These are phyloP conservation scores for Paratilapia polleni DNA, from an alignment of 2,113 vertebrate genomes.

Conservation along the genomic window DNA sequence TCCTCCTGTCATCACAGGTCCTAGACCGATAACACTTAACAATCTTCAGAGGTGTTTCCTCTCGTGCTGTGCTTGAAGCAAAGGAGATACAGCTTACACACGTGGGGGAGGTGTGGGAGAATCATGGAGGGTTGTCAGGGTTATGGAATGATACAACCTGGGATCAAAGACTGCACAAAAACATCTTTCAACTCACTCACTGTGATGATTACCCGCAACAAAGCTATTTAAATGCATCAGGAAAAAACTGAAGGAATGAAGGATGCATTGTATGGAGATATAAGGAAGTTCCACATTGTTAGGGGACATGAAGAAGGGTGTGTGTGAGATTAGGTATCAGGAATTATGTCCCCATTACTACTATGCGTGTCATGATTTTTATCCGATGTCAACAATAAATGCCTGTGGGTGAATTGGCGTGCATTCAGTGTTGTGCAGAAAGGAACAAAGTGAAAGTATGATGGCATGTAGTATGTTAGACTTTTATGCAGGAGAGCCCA, in stretches of 20 bases:
- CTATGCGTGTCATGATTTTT: neutral
- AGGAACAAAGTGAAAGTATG: neutral
- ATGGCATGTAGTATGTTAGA: neutral
- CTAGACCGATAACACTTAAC: conserved; percentile 24
- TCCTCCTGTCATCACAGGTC: neutral
- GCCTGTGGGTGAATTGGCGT: neutral
- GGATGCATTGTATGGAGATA: neutral
- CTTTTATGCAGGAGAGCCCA: neutral
- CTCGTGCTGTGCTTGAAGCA: conserved; percentile 9
- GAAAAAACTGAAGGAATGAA: neutral
- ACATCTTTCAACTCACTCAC: neutral
- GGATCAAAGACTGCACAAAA: neutral
- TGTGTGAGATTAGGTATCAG: neutral
- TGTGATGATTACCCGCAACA: conserved; percentile 16
- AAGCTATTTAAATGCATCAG: conserved; percentile 50
- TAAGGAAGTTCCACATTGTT: neutral
- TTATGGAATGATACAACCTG: conserved; percentile 10
- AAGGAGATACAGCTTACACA: neutral
- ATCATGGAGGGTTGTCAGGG: neutral
- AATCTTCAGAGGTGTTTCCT: conserved; percentile 11
- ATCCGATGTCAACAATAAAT: neutral
- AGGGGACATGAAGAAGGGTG: neutral
- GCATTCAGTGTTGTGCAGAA: neutral
- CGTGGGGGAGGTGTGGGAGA: neutral
- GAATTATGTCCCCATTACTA: neutral